Base-by-base conservation (phyloP, 2,888 invertebrate species). In the Latrodectus hesperus region DNA sequence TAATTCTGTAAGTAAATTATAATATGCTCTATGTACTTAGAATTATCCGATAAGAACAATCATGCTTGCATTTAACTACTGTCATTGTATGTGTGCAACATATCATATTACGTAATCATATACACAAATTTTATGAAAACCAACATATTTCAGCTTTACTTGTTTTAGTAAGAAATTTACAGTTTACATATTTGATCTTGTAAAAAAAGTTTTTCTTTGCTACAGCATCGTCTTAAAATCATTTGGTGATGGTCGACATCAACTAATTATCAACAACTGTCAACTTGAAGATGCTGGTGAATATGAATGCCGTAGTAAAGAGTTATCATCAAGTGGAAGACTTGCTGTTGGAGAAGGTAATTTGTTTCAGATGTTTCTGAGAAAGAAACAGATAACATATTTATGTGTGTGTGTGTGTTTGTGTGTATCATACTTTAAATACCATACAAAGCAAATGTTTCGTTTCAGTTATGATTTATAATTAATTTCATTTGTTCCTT, bases 241-340 rank as follows among this genome's bases (percentile, higher is more conserved):
- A 92, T 93, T 97, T 90, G 97, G 97, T 60, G 97, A 98, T 91
- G 98, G 98, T 84, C 96, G 97, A 92, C 98, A 98, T 92, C 97
- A 97, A 91, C 94, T 99, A 79, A 94, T 98, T 84, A 97, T 99
- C 92, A 96, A 96, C 91, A 95, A 94, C 90, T 92, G 96, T 76
- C 96, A 96, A 90, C 94, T 97, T 94, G 94, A 94, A 78, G 97
- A 98, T 91, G 95, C 95, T 85, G 98, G 98, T 88, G 97, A 97
- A 93, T 96, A 97, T 90, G 95, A 95, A 79, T 97, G 97, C 91
- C 95, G 96, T 92, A 97, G 97, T 80, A 97, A 96, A 74, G 95
- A 96, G 91, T 92, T 98, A 8, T 94, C 93, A 89, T 96, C 96
- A 38, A 94, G 95, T n/a, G 97, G 97, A 93, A 95, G 96, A 91